Evolutionary conservation across 2,797 vertebrate genomes (phyloP).

Genomic region (Acipenser transmontanus): DNA sequence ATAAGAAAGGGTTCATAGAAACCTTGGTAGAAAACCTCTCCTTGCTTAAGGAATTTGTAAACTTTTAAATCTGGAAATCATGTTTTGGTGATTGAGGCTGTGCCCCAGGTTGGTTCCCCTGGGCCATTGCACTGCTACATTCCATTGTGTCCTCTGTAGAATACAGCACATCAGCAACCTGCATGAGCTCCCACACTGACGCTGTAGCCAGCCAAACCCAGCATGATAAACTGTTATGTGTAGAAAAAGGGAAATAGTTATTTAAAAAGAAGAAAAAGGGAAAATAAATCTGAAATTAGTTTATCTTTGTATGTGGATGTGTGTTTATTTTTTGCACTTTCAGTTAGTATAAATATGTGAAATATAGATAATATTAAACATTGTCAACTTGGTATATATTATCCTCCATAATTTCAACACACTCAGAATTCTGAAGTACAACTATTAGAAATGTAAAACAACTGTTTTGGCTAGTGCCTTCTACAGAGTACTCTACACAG

Average conservation of each 20-base stretch:
- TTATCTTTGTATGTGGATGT: conserved; percentile 58
- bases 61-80: not conserved
- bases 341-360: too few species aligned
- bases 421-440: too few species aligned
- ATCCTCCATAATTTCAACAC: too few species aligned
- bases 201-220: conserved; percentile 54
- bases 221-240: conserved; percentile 66
- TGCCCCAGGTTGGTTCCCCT: conserved; percentile 20
- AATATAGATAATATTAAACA: too few species aligned
- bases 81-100: conserved; percentile 39
- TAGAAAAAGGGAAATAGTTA: conserved; percentile 40
- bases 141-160: conserved; percentile 42
- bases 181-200: conserved; percentile 71
- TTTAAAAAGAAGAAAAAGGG: conserved; percentile 41
- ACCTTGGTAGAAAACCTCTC: too few species aligned
- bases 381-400: too few species aligned
- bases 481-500: too few species aligned
- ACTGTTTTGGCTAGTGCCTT: too few species aligned
- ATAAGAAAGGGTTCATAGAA: too few species aligned
- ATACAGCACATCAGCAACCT: conserved; percentile 54
- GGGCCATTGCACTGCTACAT: conserved; percentile 18
- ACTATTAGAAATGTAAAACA: too few species aligned
- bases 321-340: conserved; percentile 32
- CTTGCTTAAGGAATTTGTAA: too few species aligned
- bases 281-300: conserved; percentile 72